Percentiles rank a stretch among this genome's conserved stretches.
phyloP scores from a whole-genome alignment of 2,113 vertebrate genomes.

The Rhadina sibilatrix region DNA sequence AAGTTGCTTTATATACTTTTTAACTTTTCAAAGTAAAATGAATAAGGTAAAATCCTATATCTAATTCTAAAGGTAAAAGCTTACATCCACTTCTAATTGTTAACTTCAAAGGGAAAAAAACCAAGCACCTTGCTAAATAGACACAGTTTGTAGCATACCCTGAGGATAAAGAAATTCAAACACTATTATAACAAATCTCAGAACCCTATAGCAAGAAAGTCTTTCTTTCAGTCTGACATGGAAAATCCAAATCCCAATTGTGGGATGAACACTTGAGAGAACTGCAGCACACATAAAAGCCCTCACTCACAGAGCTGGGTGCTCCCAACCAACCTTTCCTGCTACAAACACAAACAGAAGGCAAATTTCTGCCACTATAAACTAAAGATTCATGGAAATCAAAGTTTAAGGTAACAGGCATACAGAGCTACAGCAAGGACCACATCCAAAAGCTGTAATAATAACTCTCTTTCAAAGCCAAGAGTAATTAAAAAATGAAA shows the following conservation, averaged over 20 bases:
- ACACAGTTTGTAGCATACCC: neutral
- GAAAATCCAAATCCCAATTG: neutral
- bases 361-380: neutral
- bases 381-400: neutral
- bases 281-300: neutral
- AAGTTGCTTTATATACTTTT: neutral
- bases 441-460: neutral
- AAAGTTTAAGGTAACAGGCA: neutral
- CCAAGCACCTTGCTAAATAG: neutral
- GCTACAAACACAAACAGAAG: neutral
- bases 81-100: neutral
- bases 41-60: neutral
- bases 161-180: neutral
- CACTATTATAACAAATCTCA: neutral
- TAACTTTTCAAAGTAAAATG: neutral
- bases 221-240: neutral
- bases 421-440: neutral
- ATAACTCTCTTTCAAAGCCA: neutral
- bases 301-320: rapidly evolving
- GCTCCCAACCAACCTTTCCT: neutral
- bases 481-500: neutral
- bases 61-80: neutral
- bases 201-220: neutral
- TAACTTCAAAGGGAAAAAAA: neutral
- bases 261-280: rapidly evolving